Evolutionary conservation across 2,113 vertebrate genomes (phyloP), one percentile per base, ranked within the genome.

Genomic region (Laticauda colubrina): DNA sequence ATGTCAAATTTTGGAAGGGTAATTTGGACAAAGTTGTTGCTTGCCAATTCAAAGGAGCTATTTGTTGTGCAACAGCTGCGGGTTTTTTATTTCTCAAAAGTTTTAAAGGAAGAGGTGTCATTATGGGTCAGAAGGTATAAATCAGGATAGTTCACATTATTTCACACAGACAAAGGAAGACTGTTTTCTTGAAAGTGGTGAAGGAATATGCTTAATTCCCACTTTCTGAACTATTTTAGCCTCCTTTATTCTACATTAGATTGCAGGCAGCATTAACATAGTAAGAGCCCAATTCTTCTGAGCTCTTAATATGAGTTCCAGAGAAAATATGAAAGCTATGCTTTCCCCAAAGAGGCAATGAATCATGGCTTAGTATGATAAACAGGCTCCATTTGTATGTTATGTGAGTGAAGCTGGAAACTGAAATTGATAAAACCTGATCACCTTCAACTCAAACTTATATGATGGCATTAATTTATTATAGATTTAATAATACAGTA

Each of bases 251-350:
- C 57, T 85, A 55, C 54, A 64, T 59, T n/a, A 61, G 75, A 48
- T 56, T 96, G 69, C 81, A 87, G n/a, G 53, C 48, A 55, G 57
- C 21, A 34, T 88, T 93, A 91, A 43, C 29, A 57, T 81, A 64
- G 54, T 39, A 54, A 85, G 87, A 95, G 34, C 24, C 51, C 89
- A 88, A 5, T 51, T 81, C 15, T 53, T 18, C 87, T 89, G 57
- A 91, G 34, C 18, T 89, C 56, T 87, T 61, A 85, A 59, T 26
- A 92, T 93, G 91, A 90, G 64, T 92, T 92, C 39, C 48, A 55
- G 57, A 91, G 94, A 95, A 94, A 96, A 92, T 45, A 10, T 87
- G 75, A 81, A 81, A 81, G 75, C 75, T 43, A 43, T 81, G 75
- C 75, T 81, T 81, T 81, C 75, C 75, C 75, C 75, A 81, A 81